These are phyloP conservation scores for Drosophila orosa DNA, from an alignment of 1,140 invertebrate genomes.

Conservation along the genomic window DNA sequence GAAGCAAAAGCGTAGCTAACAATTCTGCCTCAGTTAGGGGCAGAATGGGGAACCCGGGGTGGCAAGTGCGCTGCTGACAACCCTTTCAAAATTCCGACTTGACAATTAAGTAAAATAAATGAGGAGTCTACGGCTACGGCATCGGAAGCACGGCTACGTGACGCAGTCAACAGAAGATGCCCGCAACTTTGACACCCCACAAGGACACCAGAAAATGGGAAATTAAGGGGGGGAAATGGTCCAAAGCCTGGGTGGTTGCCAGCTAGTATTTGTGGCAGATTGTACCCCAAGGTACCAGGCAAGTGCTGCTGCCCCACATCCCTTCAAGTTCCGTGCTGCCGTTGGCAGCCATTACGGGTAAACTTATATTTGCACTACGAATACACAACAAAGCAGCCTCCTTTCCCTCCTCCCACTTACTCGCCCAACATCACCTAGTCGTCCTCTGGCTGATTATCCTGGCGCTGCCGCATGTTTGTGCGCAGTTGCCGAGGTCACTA, in stretches of 20 bases:
- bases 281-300: constrained; percentile 75
- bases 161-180: constrained; percentile 67
- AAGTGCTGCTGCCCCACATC: constrained; percentile 31
- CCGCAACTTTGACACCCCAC: constrained; percentile 73
- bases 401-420: neutral
- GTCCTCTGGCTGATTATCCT: constrained; percentile 36
- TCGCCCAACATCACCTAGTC: constrained; percentile 10
- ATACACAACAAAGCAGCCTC: constrained; percentile 68
- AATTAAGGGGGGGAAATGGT: neutral
- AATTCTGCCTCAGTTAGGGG: constrained; percentile 21
- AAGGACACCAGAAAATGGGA: constrained; percentile 6
- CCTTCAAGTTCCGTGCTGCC: constrained; percentile 33
- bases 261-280: constrained; percentile 74
- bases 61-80: constrained; percentile 59
- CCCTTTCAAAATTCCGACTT: constrained; percentile 78
- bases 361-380: constrained; percentile 81
- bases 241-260: constrained; percentile 32
- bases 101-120: constrained; percentile 83
- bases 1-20: constrained; percentile 62
- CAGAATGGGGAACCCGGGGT: neutral
- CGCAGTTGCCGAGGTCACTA: constrained; percentile 81
- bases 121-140: constrained; percentile 59
- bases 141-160: constrained; percentile 58
- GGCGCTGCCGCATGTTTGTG: constrained; percentile 67
- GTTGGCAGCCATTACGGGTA: constrained; percentile 76